Base-by-base conservation (phyloP, 1,140 invertebrate genomes). In the Drosophila pandora region DNA sequence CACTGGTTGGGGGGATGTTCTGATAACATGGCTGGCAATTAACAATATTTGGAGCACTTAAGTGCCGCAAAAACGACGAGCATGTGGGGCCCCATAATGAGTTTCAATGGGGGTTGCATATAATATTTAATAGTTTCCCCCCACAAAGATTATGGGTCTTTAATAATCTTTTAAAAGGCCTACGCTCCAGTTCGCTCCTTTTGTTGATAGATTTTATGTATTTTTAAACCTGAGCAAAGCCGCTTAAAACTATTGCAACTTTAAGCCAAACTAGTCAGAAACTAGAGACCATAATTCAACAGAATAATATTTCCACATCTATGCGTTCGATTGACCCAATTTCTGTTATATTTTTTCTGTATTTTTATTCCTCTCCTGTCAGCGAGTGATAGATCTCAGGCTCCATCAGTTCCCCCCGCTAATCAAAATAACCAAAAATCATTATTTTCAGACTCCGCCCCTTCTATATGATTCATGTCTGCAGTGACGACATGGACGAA, bases 381-480 rank as follows among this genome's bases (percentile, higher is more conserved):
- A 47, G 7, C 25, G 10, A 9, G 21, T 49, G 37, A 59, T 60
- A 41, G 76, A 58, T 58, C 49, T 37, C 37, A 34, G 25, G 59
- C 37, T 34, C 17, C 55, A 49, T 22, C 58, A 76, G 78, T 84
- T 84, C 53, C 13, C 53, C 13, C 54, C 64, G 81, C 59, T 65
- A 60, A 87, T 88, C 78, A 76, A 82, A 87, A 65, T 68, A 71
- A 59, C 67, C 50, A 43, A 21, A 43, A 21, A 41, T 13, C 39
- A 41, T 37, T 37, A 28, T 28, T 28, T 28, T 28, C 25, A 28
- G 25, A 28, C 25, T 6, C 25, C 7, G 5, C 34, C 34, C 34
- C 3, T 8, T 34, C 30, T 34, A 53, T 61, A 76, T 87, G 83
- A 87, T 87, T 87, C 72, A 64, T 88, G 76, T 69, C 71, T 73